These are phyloP conservation scores for Tetramorium alpestre DNA, from an alignment of 1,140 invertebrate species.

Conservation along the genomic window DNA sequence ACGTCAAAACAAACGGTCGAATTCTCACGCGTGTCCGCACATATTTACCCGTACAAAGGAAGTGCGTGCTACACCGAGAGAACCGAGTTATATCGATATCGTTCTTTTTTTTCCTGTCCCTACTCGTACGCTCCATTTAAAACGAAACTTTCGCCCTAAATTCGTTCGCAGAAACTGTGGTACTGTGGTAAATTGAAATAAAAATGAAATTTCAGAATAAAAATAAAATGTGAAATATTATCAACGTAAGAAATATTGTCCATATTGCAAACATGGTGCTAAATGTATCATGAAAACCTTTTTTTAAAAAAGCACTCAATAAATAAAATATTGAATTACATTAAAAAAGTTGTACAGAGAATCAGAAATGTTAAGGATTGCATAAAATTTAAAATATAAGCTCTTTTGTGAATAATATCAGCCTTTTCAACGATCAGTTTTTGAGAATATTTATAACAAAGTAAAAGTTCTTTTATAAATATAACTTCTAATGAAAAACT, in stretches of 20 bases:
- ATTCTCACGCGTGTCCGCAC: slow-evolving; percentile 56
- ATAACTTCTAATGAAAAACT: too few species aligned
- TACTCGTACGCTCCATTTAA: not conserved
- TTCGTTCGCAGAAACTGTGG: not conserved
- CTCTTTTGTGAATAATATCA: too few species aligned
- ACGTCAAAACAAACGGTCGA: slow-evolving; percentile 27
- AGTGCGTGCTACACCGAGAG: not conserved
- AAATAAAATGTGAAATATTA: slow-evolving; percentile 9
- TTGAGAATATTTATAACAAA: too few species aligned
- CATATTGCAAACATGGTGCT: not conserved
- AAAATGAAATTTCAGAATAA: not conserved
- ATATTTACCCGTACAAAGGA: slow-evolving; percentile 41
- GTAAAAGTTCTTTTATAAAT: too few species aligned
- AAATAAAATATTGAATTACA: not conserved
- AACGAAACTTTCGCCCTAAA: slow-evolving; percentile 26
- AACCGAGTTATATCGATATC: not conserved
- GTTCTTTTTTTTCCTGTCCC: not conserved
- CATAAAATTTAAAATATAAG: too few species aligned
- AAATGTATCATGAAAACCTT: not conserved
- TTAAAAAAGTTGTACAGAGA: too few species aligned
- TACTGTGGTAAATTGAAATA: not conserved
- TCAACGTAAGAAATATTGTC: not conserved
- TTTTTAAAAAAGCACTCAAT: not conserved
- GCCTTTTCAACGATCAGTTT: too few species aligned
- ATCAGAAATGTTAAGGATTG: too few species aligned